Evolutionary conservation across 1,140 invertebrate species (phyloP).

Genomic region (Pemphigus obesinymphae): DNA sequence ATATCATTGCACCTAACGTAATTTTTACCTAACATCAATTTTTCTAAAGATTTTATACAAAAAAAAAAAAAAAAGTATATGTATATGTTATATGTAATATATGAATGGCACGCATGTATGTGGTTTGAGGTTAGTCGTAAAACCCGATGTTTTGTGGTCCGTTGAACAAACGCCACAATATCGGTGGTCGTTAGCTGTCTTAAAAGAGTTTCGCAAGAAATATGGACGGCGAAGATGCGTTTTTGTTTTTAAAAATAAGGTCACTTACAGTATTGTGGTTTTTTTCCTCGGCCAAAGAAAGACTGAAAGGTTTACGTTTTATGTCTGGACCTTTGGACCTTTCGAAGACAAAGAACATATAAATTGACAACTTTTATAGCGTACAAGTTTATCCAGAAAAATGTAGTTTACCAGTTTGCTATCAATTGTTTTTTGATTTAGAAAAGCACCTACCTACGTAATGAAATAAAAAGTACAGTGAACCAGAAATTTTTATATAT

Average conservation of each 20-base stretch:
- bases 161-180: neutral
- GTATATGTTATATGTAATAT: neutral
- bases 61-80: neutral
- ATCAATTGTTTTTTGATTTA: conserved; percentile 3
- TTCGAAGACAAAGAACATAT: conserved; percentile 17
- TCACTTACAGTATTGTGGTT: neutral
- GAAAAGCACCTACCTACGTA: neutral
- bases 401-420: neutral
- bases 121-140: neutral
- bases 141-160: conserved; percentile 6
- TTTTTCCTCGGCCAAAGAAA: neutral
- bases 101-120: neutral
- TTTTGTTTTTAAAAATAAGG: conserved; percentile 7
- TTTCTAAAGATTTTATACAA: neutral
- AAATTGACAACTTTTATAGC: conserved; percentile 27
- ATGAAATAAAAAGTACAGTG: neutral
- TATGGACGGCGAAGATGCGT: neutral
- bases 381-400: conserved; percentile 1
- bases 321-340: conserved; percentile 7
- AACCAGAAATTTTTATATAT: too few species aligned
- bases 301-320: conserved; percentile 19
- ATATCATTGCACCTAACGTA: too few species aligned
- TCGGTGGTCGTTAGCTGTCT: conserved; percentile 33
- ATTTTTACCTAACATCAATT: too few species aligned
- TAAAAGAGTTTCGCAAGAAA: conserved; percentile 13